Evolutionary conservation across 2,113 vertebrate genomes (phyloP).

Genomic region (Lamprotornis superbus): DNA sequence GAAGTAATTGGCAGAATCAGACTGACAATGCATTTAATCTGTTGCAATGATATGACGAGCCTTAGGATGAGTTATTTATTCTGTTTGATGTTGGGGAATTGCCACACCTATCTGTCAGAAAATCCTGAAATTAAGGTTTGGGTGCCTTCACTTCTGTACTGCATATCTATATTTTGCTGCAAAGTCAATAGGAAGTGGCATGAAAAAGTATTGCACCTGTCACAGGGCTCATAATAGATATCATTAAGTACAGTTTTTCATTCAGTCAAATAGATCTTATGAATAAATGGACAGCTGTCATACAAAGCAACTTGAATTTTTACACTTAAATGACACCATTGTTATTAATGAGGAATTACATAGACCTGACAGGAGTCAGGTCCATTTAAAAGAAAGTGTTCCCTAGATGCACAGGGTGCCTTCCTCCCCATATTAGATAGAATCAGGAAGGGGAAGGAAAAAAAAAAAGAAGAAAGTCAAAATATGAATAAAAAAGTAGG

Average conservation of each 20-base stretch:
- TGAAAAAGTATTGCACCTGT: slow-evolving; percentile 7
- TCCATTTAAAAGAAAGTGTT: neutral
- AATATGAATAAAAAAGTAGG: neutral
- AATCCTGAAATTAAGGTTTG: slow-evolving; percentile 7
- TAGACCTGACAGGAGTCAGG: neutral
- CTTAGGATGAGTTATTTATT: neutral
- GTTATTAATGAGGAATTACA: neutral
- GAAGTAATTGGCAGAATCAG: neutral
- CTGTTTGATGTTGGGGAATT: neutral
- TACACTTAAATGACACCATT: neutral
- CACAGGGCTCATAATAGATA: neutral
- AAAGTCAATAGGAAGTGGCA: slow-evolving; percentile 18
- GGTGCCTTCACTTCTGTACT: neutral
- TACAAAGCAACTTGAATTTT: neutral
- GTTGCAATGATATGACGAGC: neutral
- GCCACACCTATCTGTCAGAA: neutral
- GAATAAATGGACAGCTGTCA: neutral
- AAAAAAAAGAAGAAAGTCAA: neutral
- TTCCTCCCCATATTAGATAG: neutral
- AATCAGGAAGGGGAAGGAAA: accelerated
- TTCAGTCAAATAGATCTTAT: neutral
- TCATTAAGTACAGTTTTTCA: slow-evolving; percentile 21
- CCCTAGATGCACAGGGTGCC: neutral
- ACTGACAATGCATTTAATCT: neutral
- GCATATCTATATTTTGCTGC: neutral